Evolutionary conservation across 1,140 invertebrate species (phyloP), one percentile per base, ranked within the genome.

Genomic region (Dysdera silvatica): DNA sequence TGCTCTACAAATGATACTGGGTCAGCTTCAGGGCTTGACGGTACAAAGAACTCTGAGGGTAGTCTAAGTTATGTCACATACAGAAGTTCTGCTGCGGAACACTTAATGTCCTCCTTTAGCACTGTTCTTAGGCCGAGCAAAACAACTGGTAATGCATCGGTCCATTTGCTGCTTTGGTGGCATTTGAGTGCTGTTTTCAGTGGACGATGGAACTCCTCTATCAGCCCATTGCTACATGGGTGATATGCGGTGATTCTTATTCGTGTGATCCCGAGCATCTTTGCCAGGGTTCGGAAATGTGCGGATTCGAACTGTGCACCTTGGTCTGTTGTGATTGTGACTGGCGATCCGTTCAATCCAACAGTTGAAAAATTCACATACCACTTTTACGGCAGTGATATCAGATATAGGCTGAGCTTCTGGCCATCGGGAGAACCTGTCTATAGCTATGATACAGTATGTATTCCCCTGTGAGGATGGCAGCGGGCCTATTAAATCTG

Each of bases 401-500:
- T 80, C 71, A 7, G 32, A 3, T 0, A 78, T 48, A 5, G 78
- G 74, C 24, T 75, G 62, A 1, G 74, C 74, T 68, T 80, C 78
- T 0, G 72, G 74, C 72, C 70, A 80, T n/a, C 75, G 56, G 0
- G 77, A 75, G 61, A 73, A 79, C 5, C 76, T 58, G 56, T 80
- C 76, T 4, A 79, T 74, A 10, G 72, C 70, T 0, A 78, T 80
- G 2, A 81, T 63, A 8, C 68, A 65, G 60, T 80, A 80, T 12
- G 28, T 48, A 47, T 61, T 71, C n/a, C 71, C 74, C 10, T 72
- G 28, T 0, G 68, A 69, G 3, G 53, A 52, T 20, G 77, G 75
- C 2, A 82, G 52, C 0, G 75, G 79, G 0, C 78, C 76, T n/a
- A n/a, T n/a, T n/a, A n/a, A n/a, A n/a, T n/a, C n/a, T n/a, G 81